These are phyloP conservation scores for Astreopora myriophthalma DNA, from an alignment of 64 coral and sea anemone species.

Conservation along the genomic window DNA sequence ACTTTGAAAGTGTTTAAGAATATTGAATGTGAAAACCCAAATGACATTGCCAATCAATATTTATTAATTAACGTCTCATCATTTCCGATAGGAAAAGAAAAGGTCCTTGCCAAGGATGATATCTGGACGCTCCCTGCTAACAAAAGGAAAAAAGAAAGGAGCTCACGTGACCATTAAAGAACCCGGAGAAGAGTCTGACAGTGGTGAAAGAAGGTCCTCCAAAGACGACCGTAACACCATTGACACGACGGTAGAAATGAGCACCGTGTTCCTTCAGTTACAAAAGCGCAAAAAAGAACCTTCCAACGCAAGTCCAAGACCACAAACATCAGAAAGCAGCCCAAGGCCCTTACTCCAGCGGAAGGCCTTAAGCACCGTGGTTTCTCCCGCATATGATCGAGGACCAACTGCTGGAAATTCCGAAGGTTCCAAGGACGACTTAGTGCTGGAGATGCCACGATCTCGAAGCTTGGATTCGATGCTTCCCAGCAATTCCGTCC, in stretches of 20 bases:
- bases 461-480: constrained; percentile 19
- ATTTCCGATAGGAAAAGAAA: not conserved
- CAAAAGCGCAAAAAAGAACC: not conserved
- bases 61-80: no score
- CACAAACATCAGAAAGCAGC: not conserved
- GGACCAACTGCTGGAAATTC: not conserved
- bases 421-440: not conserved
- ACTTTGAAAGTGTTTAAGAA: no score
- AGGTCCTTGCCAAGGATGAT: not conserved
- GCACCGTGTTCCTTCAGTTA: not conserved
- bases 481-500: not conserved
- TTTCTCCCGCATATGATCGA: not conserved
- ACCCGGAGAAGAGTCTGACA: not conserved
- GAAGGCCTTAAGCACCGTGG: not conserved
- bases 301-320: not conserved
- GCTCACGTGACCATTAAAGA: not conserved
- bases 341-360: not conserved
- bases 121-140: not conserved
- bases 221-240: not conserved
- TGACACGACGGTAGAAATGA: constrained; percentile 7
- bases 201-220: not conserved
- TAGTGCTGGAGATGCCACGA: not conserved
- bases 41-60: no score
- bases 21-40: no score
- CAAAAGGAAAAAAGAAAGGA: not conserved